Evolutionary conservation across 2,797 vertebrate species (phyloP).

Genomic region (Pitangus sulphuratus): DNA sequence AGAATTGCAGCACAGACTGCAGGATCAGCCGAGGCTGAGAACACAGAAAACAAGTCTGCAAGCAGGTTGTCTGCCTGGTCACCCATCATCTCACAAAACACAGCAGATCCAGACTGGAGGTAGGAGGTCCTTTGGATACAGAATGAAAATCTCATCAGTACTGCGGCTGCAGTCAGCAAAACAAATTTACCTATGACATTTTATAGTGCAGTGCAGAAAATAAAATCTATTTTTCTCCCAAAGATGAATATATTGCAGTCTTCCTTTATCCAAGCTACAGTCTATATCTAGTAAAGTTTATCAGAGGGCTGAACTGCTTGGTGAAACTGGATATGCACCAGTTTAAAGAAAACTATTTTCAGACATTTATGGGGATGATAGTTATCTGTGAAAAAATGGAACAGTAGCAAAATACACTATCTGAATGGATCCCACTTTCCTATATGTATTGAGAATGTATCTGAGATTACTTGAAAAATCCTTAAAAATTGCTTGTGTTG

Average conservation of each 20-base stretch:
- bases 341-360: slow-evolving; percentile 24
- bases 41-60: no score
- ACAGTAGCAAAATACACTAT: not conserved
- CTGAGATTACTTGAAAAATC: slow-evolving; percentile 15
- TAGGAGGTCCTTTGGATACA: not conserved
- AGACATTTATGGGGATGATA: not conserved
- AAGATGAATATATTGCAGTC: not conserved
- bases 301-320: not conserved
- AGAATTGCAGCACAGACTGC: not conserved
- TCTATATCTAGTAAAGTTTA: not conserved
- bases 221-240: not conserved
- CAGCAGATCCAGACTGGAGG: not conserved
- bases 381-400: not conserved
- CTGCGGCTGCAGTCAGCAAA: not conserved
- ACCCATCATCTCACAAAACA: not conserved
- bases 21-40: not conserved
- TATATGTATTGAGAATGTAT: not conserved
- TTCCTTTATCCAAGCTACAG: not conserved
- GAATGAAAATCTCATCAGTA: not conserved
- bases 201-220: not conserved
- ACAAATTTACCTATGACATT: not conserved
- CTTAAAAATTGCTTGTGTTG: not conserved
- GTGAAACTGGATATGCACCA: slow-evolving; percentile 2
- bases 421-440: not conserved
- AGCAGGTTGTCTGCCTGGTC: not conserved